A percentile compares a stretch with the other conserved stretches of the same genome.
phyloP scores from a whole-genome alignment of 2,797 vertebrate species.

The Diplodus sargus region DNA sequence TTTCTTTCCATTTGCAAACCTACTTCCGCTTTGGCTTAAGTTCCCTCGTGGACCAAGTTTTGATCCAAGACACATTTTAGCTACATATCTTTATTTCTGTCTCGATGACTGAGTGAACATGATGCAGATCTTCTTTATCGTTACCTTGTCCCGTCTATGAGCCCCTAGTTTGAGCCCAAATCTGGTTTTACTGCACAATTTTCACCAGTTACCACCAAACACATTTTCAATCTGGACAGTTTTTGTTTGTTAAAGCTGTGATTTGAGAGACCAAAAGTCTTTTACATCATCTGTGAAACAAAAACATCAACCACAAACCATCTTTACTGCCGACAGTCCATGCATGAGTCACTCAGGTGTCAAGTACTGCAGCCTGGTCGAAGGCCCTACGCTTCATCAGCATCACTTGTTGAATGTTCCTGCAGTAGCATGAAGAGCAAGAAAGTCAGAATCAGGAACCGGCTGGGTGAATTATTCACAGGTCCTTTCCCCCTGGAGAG shows the following conservation, averaged over 20 bases:
- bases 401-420: too few relatives aligned
- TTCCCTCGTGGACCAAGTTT: background rate
- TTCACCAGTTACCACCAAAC: too few relatives aligned
- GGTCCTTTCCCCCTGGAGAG: too few relatives aligned
- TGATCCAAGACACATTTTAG: too few relatives aligned
- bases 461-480: too few relatives aligned
- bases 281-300: background rate
- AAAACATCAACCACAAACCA: background rate
- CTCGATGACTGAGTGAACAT: background rate
- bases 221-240: background rate
- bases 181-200: background rate
- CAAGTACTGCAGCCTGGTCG: too few relatives aligned
- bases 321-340: background rate
- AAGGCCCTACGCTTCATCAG: too few relatives aligned
- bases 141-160: background rate
- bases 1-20: constrained; percentile 11
- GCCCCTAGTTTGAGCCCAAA: background rate
- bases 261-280: background rate
- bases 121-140: background rate
- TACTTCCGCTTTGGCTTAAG: background rate
- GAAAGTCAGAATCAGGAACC: too few relatives aligned
- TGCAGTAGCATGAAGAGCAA: too few relatives aligned
- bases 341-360: too few relatives aligned
- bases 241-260: background rate
- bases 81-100: background rate